These are phyloP conservation scores for Zootoca vivipara DNA, from an alignment of 2,113 vertebrate species.

Conservation along the genomic window DNA sequence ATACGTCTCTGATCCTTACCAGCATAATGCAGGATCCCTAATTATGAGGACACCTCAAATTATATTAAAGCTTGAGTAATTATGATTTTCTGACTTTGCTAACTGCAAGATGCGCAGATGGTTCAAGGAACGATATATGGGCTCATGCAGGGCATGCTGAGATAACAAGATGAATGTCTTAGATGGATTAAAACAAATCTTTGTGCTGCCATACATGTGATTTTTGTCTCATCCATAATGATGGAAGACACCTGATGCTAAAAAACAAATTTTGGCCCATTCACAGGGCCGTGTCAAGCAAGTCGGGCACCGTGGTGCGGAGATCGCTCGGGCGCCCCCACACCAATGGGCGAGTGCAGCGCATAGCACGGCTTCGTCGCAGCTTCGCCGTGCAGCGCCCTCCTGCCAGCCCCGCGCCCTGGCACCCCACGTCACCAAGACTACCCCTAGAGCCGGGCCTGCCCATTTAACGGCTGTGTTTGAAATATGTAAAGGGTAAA, in stretches of 20 bases:
- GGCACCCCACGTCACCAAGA: too few species aligned
- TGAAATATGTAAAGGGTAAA: too few species aligned
- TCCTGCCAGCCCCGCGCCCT: too few species aligned
- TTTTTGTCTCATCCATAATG: conserved; percentile 66
- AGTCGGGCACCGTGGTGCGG: too few species aligned
- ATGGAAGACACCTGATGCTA: conserved; percentile 57
- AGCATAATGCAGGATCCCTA: neutral
- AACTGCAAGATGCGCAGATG: conserved; percentile 59
- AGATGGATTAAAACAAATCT: conserved; percentile 59
- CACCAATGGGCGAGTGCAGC: too few species aligned
- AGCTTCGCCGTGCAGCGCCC: too few species aligned
- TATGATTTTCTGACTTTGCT: conserved; percentile 52
- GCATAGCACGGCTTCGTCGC: too few species aligned
- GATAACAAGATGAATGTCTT: conserved; percentile 72
- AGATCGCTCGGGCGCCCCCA: too few species aligned
- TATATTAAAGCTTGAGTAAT: conserved; percentile 46
- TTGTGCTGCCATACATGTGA: conserved; percentile 66
- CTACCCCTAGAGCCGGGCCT: too few species aligned
- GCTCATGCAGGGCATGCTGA: conserved; percentile 67
- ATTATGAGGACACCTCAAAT: conserved; percentile 40
- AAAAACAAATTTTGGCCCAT: conserved; percentile 47
- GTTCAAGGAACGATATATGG: conserved; percentile 64
- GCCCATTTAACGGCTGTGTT: too few species aligned
- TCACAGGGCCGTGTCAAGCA: too few species aligned
- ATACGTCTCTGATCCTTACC: conserved; percentile 1